Evolutionary conservation across 2,888 invertebrate species (phyloP), one percentile per base, ranked within the genome.

Genomic region (Tetragnatha montana): DNA sequence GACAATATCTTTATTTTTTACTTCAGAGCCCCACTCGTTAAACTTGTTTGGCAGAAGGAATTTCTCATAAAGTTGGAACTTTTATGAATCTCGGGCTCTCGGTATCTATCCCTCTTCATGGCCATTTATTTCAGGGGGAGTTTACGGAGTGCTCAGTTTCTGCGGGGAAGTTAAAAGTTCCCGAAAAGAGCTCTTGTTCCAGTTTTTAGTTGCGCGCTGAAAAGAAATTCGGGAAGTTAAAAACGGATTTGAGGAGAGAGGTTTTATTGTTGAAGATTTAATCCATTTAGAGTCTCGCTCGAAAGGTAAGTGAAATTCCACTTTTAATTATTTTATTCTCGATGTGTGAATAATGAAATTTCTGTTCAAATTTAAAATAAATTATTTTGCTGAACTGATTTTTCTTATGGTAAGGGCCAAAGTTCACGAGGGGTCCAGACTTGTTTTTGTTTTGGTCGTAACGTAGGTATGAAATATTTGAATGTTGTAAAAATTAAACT

Each of bases 21-120:
- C 73, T n/a, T 35, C 35, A 19, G 17, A 68, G 0, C 35, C 21
- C 75, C 69, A 76, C 75, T 84, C 83, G 69, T 84, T 84, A 84
- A 84, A 84, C 75, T 76, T 75, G 75, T 84, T 60, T 84, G 75
- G 69, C 68, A 76, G 75, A 84, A 69, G 75, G 76, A 76, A 49
- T 22, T 78, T 60, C n/a, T 68, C 35, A 17, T 78, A 47, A 81
- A 69, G 49, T 70, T 81, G 47, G 80, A 81, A 81, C 80, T 81
- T 78, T 79, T 81, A 81, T 81, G 80, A 81, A 70, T 81, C 19
- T 68, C 50, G 22, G 7, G 8, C 60, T 60, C 60, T 35, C 35
- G 35, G 35, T 35, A 35, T 60, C 60, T 35, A 35, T 60, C 60
- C 21, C 78, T 68, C 49, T 78, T 78, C 78, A 78, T 78, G 78